Base-by-base conservation (phyloP, 2,888 invertebrate species). In the Tinea pellionella region DNA sequence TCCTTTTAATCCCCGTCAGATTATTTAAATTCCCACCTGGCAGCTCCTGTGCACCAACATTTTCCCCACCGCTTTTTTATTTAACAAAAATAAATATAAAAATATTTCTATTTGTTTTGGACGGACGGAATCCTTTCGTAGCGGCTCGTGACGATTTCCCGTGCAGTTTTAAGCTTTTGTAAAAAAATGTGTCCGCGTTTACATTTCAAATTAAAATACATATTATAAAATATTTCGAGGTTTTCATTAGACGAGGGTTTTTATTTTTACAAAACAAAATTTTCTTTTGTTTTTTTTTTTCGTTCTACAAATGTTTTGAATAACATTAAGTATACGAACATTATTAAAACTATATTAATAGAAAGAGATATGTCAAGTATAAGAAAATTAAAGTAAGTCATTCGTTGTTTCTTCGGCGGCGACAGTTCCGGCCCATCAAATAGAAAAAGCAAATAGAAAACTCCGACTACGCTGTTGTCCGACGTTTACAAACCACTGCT, bases 1-100 rank as follows among this genome's bases (percentile, higher is more conserved):
- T 85, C 81, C 73, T 81, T 84, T 86, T 86, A 86, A 86, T 85
- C 86, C 86, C 78, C 83, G 85, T 84, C 86, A 85, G 86, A 86
- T 87, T 87, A 86, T 87, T 87, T 86, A 86, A 86, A 87, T 86
- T 85, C 86, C 87, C 87, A 87, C 86, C 87, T 87, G 86, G 77
- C 78, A 75, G 73, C 69, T 71, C 67, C 70, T 71, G 72, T 73
- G 76, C 71, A 67, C 69, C 74, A 42, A 42, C 75, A 70, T 77
- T 76, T 76, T 75, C 73, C 70, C 73, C 65, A 64, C 64, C 70
- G 66, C 66, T 67, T 76, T 78, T 83, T 84, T 82, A 78, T 84
- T 82, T 78, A 80, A 80, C 78, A 78, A 80, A 81, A 85, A 84
- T 83, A 85, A 86, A 84, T 83, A 85, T 84, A 84, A 85, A 86